Percentiles rank a stretch among this genome's conserved stretches.
These are phyloP conservation scores for Thaumatotibia leucotreta DNA, from an alignment of 1,140 invertebrate species.

Conservation along the genomic window DNA sequence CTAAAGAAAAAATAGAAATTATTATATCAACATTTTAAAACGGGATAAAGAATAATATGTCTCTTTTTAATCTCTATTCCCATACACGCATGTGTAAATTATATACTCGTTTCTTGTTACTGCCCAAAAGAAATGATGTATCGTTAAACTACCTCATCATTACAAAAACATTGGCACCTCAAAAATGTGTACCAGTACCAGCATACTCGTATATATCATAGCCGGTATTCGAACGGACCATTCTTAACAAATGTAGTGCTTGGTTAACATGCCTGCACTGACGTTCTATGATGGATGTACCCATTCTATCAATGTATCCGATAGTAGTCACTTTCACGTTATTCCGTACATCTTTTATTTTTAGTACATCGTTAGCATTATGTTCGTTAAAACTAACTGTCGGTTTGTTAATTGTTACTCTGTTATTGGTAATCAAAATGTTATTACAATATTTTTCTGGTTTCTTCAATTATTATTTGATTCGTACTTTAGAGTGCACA, in stretches of 20 bases:
- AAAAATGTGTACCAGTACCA: background rate
- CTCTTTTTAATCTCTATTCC: too few species aligned
- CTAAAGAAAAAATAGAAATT: too few species aligned
- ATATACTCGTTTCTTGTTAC: too few species aligned
- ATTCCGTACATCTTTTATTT: constrained; percentile 5
- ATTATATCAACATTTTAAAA: too few species aligned
- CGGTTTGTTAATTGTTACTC: background rate
- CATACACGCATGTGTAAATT: too few species aligned
- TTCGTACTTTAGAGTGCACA: constrained; percentile 15
- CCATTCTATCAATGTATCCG: constrained; percentile 11
- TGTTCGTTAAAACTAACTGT: constrained; percentile 5
- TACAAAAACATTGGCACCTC: constrained; percentile 9
- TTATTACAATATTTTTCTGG: background rate
- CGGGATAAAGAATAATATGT: too few species aligned
- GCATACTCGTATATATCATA: constrained; percentile 22
- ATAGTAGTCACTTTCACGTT: background rate
- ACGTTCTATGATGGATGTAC: constrained; percentile 26
- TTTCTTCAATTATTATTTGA: constrained; percentile 18
- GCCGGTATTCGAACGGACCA: constrained; percentile 21
- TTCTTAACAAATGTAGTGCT: constrained; percentile 23
- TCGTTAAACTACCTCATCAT: background rate
- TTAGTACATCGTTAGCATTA: constrained; percentile 4
- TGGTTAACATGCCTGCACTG: constrained; percentile 15
- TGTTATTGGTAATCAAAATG: background rate
- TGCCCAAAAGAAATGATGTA: background rate